Percentiles rank a stretch among this genome's conserved stretches.
These are phyloP conservation scores for Rhabdomys dilectus DNA, from an alignment of 2,113 vertebrate genomes.

Conservation along the genomic window DNA sequence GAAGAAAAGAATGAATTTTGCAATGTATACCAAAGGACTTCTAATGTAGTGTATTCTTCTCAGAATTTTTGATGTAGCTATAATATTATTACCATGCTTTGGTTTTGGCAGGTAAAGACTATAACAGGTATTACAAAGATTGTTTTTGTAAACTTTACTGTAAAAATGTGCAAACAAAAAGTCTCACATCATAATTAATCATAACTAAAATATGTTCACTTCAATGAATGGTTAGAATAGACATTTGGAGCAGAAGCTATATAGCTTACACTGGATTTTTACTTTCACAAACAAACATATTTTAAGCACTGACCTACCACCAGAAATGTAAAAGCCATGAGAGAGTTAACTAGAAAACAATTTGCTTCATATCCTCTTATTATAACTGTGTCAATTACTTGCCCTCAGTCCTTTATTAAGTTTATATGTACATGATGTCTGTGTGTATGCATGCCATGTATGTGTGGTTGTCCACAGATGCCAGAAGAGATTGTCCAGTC, in stretches of 20 bases:
- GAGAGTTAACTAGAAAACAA: neutral
- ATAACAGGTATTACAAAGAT: neutral
- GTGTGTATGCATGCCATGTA: neutral
- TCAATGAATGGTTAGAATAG: neutral
- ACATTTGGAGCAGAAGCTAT: neutral
- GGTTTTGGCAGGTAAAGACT: neutral
- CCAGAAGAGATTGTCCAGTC: neutral
- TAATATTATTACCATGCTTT: neutral
- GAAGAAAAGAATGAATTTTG: conserved; percentile 33
- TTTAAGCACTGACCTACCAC: neutral
- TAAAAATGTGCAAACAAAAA: neutral
- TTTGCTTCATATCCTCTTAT: no score
- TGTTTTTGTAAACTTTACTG: neutral
- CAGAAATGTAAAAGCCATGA: neutral
- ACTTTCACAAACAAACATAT: neutral
- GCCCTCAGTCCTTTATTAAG: neutral
- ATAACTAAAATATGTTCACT: neutral
- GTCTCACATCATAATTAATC: neutral
- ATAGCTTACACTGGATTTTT: neutral
- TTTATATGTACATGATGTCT: neutral
- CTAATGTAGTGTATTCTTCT: neutral
- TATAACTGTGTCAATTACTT: neutral
- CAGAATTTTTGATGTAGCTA: neutral
- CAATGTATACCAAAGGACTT: neutral
- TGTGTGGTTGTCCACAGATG: neutral